These are phyloP conservation scores for Drosophila insularis DNA, from an alignment of 1,140 invertebrate species.

Conservation along the genomic window DNA sequence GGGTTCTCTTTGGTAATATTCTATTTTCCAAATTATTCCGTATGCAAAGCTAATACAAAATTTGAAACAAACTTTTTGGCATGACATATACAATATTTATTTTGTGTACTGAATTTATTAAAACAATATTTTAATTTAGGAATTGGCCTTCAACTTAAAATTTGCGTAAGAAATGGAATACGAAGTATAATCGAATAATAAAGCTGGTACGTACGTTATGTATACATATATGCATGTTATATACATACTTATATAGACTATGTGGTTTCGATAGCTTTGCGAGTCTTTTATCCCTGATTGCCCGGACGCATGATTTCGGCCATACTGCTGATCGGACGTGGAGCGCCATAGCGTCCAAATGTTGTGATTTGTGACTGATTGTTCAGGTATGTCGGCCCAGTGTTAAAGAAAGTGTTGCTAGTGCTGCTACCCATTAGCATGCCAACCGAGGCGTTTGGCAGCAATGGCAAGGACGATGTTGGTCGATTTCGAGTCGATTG, in stretches of 20 bases:
- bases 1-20: too few relatives aligned
- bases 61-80: too few relatives aligned
- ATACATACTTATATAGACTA: too few relatives aligned
- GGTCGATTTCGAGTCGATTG: background rate
- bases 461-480: background rate
- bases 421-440: background rate
- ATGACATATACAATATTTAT: too few relatives aligned
- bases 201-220: background rate
- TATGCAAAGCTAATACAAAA: too few relatives aligned
- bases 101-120: background rate
- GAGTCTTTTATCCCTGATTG: background rate
- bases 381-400: too few relatives aligned
- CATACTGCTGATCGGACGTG: background rate
- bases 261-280: too few relatives aligned
- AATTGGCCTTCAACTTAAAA: background rate
- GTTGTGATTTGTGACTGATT: background rate
- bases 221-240: background rate
- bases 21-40: too few relatives aligned
- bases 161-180: background rate
- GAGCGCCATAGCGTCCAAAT: background rate
- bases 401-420: background rate
- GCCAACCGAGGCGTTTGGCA: background rate
- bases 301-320: constrained; percentile 20
- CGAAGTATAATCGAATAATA: background rate
- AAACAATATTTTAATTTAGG: background rate